These are phyloP conservation scores for Dasysyrphus tricinctus DNA, from an alignment of 2,888 invertebrate genomes.

Conservation along the genomic window DNA sequence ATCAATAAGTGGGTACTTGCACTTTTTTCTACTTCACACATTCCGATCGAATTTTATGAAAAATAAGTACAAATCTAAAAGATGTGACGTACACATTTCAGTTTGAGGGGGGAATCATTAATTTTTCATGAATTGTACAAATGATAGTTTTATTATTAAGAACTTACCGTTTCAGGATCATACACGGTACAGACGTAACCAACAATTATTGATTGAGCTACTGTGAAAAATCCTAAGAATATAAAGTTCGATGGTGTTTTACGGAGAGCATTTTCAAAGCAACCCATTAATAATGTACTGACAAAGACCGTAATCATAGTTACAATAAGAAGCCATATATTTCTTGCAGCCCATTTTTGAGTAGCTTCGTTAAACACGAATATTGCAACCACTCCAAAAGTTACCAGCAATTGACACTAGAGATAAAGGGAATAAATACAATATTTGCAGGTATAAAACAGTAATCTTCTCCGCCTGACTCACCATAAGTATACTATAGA, in stretches of 20 bases:
- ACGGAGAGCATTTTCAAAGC: conserved; percentile 91
- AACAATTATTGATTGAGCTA: conserved; percentile 90
- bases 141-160: neutral
- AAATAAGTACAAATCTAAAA: too few species aligned
- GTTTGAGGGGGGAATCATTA: too few species aligned
- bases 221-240: conserved; percentile 91
- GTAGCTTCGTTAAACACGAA: conserved; percentile 2
- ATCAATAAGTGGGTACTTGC: too few species aligned
- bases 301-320: conserved; percentile 87
- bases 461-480: conserved; percentile 84
- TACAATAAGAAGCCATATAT: conserved; percentile 82
- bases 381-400: conserved; percentile 30
- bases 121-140: neutral
- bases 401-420: conserved; percentile 31
- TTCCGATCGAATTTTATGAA: too few species aligned
- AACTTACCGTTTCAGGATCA: conserved; percentile 83
- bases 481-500: conserved; percentile 45
- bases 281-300: conserved; percentile 90
- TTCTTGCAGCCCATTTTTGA: neutral
- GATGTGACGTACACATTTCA: too few species aligned
- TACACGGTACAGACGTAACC: conserved; percentile 88
- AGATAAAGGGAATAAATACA: neutral
- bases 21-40: too few species aligned
- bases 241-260: conserved; percentile 93
- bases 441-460: neutral